phyloP scores from a whole-genome alignment of 2,888 invertebrate genomes.

The Agrochola lychnidis region DNA sequence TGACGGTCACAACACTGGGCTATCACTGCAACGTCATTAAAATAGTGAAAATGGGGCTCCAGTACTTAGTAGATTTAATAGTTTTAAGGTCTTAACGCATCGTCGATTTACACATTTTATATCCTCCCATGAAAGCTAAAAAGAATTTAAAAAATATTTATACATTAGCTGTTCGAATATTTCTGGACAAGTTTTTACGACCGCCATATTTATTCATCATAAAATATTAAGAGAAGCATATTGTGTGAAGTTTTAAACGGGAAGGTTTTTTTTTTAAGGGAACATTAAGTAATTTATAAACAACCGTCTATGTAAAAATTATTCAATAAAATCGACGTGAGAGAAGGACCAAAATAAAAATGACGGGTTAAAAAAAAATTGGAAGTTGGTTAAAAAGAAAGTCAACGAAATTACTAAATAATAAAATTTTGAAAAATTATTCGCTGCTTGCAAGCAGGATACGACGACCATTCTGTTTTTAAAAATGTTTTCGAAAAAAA shows the following conservation, averaged over 20 bases:
- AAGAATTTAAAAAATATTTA: slow-evolving; percentile 24
- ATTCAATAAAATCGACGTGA: background rate
- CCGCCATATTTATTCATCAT: slow-evolving; percentile 26
- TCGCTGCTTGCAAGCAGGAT: background rate
- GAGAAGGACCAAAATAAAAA: slow-evolving; percentile 10
- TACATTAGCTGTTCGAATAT: slow-evolving; percentile 48
- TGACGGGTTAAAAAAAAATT: background rate
- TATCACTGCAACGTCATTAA: background rate
- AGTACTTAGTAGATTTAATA: background rate
- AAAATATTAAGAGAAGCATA: slow-evolving; percentile 50
- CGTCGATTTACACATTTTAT: slow-evolving; percentile 11
- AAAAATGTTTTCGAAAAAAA: background rate
- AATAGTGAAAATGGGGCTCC: background rate
- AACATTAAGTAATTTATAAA: background rate
- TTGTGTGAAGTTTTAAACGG: slow-evolving; percentile 11
- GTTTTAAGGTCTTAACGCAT: background rate
- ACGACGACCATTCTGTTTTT: background rate
- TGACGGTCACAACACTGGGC: too few species aligned
- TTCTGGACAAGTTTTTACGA: slow-evolving; percentile 52
- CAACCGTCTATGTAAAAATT: background rate
- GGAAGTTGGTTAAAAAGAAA: background rate
- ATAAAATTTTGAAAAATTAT: background rate
- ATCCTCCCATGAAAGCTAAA: background rate
- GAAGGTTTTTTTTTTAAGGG: slow-evolving; percentile 1
- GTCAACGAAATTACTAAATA: slow-evolving; percentile 30